phyloP scores from a whole-genome alignment of 2,797 vertebrate species.

The Halcyon badia region DNA sequence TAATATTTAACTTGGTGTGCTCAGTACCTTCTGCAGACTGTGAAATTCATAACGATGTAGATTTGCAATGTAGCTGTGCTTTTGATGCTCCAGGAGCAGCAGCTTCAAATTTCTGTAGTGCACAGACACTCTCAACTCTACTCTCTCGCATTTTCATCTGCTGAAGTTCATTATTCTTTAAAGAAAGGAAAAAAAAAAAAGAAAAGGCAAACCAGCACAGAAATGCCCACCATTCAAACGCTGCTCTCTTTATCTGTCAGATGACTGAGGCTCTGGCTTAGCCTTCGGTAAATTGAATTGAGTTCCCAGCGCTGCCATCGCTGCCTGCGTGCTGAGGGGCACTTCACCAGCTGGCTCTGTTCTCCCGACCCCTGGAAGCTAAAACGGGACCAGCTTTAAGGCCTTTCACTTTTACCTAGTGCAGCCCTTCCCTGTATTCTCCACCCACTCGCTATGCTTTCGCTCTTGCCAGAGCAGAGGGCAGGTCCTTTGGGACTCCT shows the following conservation, averaged over 20 bases:
- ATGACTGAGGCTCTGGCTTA: background rate
- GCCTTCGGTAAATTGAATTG: background rate
- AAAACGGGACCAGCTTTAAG: background rate
- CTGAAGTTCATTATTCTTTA: background rate
- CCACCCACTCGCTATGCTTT: background rate
- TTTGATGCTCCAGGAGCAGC: constrained; percentile 13
- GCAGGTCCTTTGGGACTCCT: background rate
- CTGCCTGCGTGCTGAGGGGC: background rate
- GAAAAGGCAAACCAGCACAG: background rate
- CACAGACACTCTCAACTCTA: background rate
- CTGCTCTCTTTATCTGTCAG: background rate
- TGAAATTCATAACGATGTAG: background rate
- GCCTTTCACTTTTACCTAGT: background rate
- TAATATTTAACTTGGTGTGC: background rate
- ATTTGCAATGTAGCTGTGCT: background rate
- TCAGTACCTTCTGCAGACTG: background rate
- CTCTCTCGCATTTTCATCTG: background rate
- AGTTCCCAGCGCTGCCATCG: background rate
- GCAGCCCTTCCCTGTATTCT: background rate
- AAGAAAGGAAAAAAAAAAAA: background rate
- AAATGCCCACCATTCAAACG: background rate
- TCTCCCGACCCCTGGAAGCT: background rate
- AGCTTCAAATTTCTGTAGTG: constrained; percentile 6
- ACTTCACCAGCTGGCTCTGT: background rate
- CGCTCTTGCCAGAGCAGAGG: background rate